Base-by-base conservation (phyloP, 2,888 invertebrate species). In the Emesis russula region DNA sequence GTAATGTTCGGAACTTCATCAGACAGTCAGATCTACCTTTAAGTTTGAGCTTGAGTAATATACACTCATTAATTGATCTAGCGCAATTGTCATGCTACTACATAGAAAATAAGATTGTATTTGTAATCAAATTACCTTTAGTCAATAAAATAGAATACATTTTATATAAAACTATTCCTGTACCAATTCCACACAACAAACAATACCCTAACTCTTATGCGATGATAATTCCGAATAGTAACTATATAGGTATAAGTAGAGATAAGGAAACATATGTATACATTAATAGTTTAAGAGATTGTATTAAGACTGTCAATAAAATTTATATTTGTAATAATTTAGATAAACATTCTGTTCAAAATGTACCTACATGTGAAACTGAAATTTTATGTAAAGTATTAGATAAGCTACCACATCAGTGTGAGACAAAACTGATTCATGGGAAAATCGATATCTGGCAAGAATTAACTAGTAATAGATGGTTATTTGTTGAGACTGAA, bases 401-500 rank as follows among this genome's bases (percentile, higher is more conserved):
- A 15, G 7, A 63, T 63, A 63, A 63, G 18, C 7, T 63, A 7
- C 85, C 68, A 7, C 41, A 78, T n/a, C 78, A 78, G 68, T 78
- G 78, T 68, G 15, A 66, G 68, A 78, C 41, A 1, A 78, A 66
- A 66, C 4, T 68, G 9, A 78, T 78, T 25, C 13, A 41, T 66
- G 78, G 38, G 4, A 44, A 58, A 77, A 63, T 77, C 33, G 77
- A 78, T 78, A 78, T 78, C 25, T 78, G 78, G 66, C 78, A 66
- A 78, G 78, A 78, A 78, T 13, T 78, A n/a, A 78, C 18, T 25
- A 38, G 25, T 13, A 78, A 78, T 38, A 78, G 68, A 78, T 78
- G 78, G 78, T 31, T 78, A 78, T 78, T 78, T 25, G 31, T 78
- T 11, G 41, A 78, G 66, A 25, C 68, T 44, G 78, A 78, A 18